Evolutionary conservation across 1,140 invertebrate genomes (phyloP), one percentile per base, ranked within the genome.

Genomic region (Pygmarrhopalites habei): DNA sequence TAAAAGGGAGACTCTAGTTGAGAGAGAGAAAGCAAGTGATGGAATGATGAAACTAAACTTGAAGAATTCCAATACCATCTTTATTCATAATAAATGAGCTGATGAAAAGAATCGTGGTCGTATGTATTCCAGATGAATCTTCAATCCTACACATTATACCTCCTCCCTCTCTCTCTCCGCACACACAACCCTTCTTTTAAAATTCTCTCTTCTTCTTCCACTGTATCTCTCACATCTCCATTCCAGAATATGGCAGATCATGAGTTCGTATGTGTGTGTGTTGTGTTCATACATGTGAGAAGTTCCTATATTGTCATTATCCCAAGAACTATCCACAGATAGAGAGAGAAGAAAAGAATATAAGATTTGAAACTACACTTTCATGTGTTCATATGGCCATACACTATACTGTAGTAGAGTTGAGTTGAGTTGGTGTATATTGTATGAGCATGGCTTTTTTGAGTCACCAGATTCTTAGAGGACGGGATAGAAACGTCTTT

Each of bases 1-100:
- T 7, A 47, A 19, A 47, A 47, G 44, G 23, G 44, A 47, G 44
- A 47, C n/a, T n/a, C n/a, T n/a, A n/a, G n/a, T n/a, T n/a, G n/a
- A n/a, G 44, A n/a, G 44, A 47, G n/a, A 47, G 44, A 52, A 30
- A 52, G 23, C n/a, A n/a, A 52, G 49, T 28, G 21, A 25, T 12
- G 19, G 49, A 52, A 30, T 28, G 49, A 52, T 26, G 49, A 52
- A 5, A n/a, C 7, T n/a, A 10, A 10, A 5, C 49, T 25, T 52
- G 49, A 12, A 17, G 23, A 23, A 7, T 52, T 52, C 26, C 49
- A 52, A 52, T 52, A 52, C 49, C 10, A 30, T 52, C 25, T 52
- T 52, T 52, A 52, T 52, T 52, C 49, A 52, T 52, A 28, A 52
- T 52, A 52, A 52, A 52, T 52, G 49, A 52, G 21, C 28, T 52